Evolutionary conservation across 2,797 vertebrate species (phyloP).

Genomic region (Avahi laniger): DNA sequence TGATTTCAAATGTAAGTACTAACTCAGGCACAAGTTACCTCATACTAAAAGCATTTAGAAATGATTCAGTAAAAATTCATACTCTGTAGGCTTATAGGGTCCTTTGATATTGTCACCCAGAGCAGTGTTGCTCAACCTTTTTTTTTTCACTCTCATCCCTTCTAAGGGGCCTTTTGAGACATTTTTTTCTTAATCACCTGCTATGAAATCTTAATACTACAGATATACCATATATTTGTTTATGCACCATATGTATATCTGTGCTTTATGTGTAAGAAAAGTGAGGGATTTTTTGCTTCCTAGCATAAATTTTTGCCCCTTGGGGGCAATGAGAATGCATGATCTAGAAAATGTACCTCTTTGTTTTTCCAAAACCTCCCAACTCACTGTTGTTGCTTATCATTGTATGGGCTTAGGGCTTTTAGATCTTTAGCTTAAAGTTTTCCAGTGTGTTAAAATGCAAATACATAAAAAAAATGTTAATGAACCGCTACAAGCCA

Average conservation of each 20-base stretch:
- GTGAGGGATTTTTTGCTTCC: neutral
- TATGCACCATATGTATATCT: neutral
- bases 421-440: neutral
- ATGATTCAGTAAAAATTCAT: neutral
- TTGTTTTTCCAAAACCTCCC: neutral
- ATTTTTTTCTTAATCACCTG: neutral
- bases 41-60: neutral
- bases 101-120: neutral
- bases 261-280: neutral
- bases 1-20: neutral
- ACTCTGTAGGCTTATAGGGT: neutral
- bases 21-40: neutral
- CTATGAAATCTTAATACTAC: neutral
- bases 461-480: neutral
- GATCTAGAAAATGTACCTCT: neutral
- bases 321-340: neutral
- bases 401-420: neutral
- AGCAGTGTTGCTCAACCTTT: neutral
- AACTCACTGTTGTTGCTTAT: neutral
- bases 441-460: conserved; percentile 3
- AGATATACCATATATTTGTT: neutral
- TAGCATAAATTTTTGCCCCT: neutral
- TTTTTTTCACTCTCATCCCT: neutral
- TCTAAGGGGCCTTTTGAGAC: neutral
- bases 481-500: neutral